Percentiles rank a stretch among this genome's conserved stretches.
phyloP scores from a whole-genome alignment of 1,140 invertebrate genomes.

The Macrobrachium nipponense region DNA sequence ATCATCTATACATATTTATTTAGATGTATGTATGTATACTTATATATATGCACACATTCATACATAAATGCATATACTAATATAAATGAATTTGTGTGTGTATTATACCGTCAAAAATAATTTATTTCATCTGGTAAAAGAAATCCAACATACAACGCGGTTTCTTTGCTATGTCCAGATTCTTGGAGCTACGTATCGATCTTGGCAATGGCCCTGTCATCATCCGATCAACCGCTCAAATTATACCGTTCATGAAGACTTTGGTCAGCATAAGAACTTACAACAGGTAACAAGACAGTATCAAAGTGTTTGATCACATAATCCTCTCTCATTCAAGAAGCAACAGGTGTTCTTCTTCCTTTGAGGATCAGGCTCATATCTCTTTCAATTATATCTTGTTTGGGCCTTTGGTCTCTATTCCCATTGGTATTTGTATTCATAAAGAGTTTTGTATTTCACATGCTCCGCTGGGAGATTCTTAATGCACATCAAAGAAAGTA shows the following conservation, averaged over 20 bases:
- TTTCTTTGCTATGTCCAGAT: conserved; percentile 66
- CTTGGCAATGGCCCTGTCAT: conserved; percentile 86
- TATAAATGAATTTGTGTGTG: conserved; percentile 16
- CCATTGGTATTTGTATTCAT: too few relatives aligned
- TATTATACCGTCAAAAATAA: background rate
- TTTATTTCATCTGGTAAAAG: background rate
- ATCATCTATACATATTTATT: too few relatives aligned
- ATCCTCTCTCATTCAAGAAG: too few relatives aligned
- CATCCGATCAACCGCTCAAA: conserved; percentile 80
- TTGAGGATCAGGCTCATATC: background rate
- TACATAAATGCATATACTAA: too few relatives aligned
- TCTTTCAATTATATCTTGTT: background rate
- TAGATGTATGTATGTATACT: too few relatives aligned
- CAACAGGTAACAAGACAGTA: background rate
- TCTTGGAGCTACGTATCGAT: conserved; percentile 80
- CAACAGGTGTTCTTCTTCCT: background rate
- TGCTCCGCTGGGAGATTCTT: too few relatives aligned
- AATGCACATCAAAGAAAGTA: too few relatives aligned
- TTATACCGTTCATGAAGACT: conserved; percentile 82
- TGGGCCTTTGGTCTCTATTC: too few relatives aligned
- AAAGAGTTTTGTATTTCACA: background rate
- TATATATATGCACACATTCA: too few relatives aligned
- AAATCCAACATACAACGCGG: background rate
- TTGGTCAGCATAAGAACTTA: conserved; percentile 69
- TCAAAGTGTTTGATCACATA: too few relatives aligned